Evolutionary conservation across 2,113 vertebrate genomes (phyloP).

Genomic region (Pterophyllum scalare): DNA sequence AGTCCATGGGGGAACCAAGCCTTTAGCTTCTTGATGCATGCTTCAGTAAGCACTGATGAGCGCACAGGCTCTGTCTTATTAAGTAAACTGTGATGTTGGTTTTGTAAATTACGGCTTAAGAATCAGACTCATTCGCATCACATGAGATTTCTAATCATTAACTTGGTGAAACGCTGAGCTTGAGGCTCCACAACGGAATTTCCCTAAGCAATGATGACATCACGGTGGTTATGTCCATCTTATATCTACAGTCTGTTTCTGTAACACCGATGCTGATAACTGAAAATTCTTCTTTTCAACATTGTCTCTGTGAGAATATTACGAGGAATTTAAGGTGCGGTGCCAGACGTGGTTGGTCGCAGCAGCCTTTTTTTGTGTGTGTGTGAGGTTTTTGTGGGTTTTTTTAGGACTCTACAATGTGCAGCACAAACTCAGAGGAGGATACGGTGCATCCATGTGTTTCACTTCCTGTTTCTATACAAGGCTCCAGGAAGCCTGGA

Average conservation of each 20-base stretch:
- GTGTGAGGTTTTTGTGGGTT: no score
- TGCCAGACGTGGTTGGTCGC: neutral
- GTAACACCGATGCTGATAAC: neutral
- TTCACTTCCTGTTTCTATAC: constrained; percentile 50
- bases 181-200: no score
- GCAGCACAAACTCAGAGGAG: neutral
- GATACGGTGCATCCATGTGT: neutral
- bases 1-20: neutral
- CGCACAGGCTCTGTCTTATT: neutral
- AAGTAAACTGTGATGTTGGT: neutral
- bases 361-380: neutral
- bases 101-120: neutral
- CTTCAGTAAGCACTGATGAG: neutral
- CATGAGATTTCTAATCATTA: no score
- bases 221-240: no score
- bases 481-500: constrained; percentile 15
- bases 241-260: neutral
- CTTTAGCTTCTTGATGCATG: neutral
- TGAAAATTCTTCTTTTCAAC: constrained; percentile 14
- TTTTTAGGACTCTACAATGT: neutral
- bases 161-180: no score
- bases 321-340: constrained; percentile 24
- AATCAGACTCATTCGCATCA: neutral
- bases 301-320: constrained; percentile 15
- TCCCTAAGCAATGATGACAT: no score